phyloP scores from a whole-genome alignment of 2,888 invertebrate genomes.

The Rhynchonema sp. region DNA sequence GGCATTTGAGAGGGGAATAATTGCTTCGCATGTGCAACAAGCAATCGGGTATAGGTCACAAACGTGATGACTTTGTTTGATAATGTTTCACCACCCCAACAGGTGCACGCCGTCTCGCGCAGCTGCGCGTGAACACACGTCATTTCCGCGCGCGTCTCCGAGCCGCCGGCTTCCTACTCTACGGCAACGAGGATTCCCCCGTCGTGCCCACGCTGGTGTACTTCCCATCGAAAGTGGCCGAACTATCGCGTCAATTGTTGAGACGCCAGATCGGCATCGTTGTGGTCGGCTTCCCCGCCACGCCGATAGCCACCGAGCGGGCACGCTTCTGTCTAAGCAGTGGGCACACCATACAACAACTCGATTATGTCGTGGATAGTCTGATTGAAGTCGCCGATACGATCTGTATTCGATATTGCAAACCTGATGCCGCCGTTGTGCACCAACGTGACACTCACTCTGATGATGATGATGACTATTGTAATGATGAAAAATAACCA shows the following conservation, averaged over 20 bases:
- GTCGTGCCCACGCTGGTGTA: constrained; percentile 74
- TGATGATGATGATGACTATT: background rate
- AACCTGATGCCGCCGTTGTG: background rate
- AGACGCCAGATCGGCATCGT: constrained; percentile 67
- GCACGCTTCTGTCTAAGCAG: constrained; percentile 74
- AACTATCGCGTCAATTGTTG: constrained; percentile 44
- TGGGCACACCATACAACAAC: constrained; percentile 71
- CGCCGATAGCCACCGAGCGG: constrained; percentile 72
- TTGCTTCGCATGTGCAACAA: too few relatives aligned
- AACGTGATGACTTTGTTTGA: background rate
- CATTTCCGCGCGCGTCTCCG: constrained; percentile 42
- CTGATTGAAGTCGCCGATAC: background rate
- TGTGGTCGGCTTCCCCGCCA: constrained; percentile 93
- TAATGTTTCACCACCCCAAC: constrained; percentile 11
- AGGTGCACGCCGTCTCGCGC: constrained; percentile 28
- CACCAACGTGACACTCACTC: background rate
- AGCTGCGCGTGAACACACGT: constrained; percentile 32
- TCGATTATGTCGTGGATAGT: constrained; percentile 46
- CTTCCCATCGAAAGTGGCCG: background rate
- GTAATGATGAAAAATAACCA: too few relatives aligned
- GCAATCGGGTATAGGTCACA: background rate
- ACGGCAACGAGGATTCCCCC: constrained; percentile 81
- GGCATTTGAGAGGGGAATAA: too few relatives aligned
- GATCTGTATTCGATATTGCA: background rate
- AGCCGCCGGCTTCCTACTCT: constrained; percentile 72